phyloP scores from a whole-genome alignment of 2,797 vertebrate species.

The Alcedo atthis region DNA sequence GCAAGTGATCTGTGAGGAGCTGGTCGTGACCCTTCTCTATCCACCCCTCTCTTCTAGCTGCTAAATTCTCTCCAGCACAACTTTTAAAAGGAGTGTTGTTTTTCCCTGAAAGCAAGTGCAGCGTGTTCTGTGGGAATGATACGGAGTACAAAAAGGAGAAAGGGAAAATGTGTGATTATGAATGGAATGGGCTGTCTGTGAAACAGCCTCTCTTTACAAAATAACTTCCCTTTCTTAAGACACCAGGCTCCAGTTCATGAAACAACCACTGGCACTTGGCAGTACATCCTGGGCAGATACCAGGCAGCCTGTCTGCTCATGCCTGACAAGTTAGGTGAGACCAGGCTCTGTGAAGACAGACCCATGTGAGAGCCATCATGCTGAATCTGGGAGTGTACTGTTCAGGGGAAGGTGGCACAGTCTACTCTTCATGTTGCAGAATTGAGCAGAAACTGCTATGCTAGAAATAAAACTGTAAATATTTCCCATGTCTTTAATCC shows the following conservation, averaged over 20 bases:
- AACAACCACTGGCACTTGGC: not conserved
- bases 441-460: not conserved
- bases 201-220: not conserved
- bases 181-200: not conserved
- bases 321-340: not conserved
- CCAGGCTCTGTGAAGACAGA: not conserved
- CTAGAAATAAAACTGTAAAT: slow-evolving; percentile 4
- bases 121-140: not conserved
- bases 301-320: not conserved
- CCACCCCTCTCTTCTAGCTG: not conserved
- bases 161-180: not conserved
- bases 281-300: not conserved
- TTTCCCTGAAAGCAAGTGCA: not conserved
- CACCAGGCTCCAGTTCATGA: not conserved
- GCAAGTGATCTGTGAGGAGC: not conserved
- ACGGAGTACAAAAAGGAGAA: not conserved
- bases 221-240: not conserved
- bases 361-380: not conserved
- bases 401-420: not conserved
- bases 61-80: not conserved
- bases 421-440: not conserved
- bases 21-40: not conserved
- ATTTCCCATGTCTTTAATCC: not conserved
- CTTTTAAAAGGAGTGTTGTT: not conserved
- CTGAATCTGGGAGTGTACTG: not conserved